Conservation (phyloP, 2,797 vertebrate genomes). For the Peromyscus aztecus region DNA sequence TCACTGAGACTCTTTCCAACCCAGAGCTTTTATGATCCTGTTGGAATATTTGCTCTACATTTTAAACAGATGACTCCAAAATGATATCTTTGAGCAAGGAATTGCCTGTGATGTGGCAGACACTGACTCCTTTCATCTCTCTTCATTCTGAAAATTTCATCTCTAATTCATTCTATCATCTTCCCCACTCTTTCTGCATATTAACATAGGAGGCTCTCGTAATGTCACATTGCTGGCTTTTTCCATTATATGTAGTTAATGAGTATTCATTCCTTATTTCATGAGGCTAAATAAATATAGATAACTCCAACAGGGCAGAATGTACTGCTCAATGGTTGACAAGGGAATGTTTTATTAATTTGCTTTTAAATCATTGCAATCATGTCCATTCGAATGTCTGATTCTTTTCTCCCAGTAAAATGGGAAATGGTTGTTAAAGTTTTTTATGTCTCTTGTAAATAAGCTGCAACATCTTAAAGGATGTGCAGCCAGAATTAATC, state of each 20-base stretch:
- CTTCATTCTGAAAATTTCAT: constrained; percentile 34
- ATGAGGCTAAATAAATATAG: constrained; percentile 49
- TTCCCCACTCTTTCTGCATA: neutral
- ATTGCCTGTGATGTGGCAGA: neutral
- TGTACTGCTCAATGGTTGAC: neutral
- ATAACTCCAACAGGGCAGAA: neutral
- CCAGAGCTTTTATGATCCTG: neutral
- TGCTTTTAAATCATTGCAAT: constrained; percentile 52
- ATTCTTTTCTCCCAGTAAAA: constrained; percentile 61
- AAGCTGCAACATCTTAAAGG: constrained; percentile 26
- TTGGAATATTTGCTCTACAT: neutral
- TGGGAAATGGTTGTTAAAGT: constrained; percentile 60
- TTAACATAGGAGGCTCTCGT: neutral
- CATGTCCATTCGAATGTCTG: constrained; percentile 25
- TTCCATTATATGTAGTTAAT: constrained; percentile 44
- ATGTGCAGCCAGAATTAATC: constrained; percentile 36
- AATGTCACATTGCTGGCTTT: constrained; percentile 28
- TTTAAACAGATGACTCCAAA: constrained; percentile 45
- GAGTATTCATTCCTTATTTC: constrained; percentile 51
- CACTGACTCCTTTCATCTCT: constrained; percentile 2
- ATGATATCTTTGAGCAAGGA: neutral
- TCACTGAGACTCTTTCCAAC: neutral
- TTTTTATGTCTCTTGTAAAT: constrained; percentile 62
- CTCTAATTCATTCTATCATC: neutral
- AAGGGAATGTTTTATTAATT: constrained; percentile 66